These are phyloP conservation scores for Cynopterus sphinx DNA, from an alignment of 2,797 vertebrate genomes.

Conservation along the genomic window DNA sequence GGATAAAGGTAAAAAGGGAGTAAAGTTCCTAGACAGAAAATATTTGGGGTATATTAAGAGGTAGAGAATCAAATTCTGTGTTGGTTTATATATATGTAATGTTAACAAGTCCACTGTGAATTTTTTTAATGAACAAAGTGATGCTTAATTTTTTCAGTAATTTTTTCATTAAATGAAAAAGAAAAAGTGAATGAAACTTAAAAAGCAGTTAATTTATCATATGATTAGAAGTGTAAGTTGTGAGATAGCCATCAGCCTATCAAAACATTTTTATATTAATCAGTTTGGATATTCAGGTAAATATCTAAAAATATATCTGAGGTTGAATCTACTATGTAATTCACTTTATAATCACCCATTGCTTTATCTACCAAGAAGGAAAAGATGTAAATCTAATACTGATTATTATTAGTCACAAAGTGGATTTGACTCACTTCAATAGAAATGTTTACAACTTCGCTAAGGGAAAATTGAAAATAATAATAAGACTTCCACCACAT, in stretches of 20 bases:
- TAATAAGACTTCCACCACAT: background rate
- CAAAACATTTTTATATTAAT: background rate
- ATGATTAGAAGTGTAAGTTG: background rate
- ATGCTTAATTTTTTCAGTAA: background rate
- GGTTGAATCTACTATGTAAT: background rate
- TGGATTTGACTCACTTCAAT: background rate
- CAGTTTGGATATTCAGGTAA: background rate
- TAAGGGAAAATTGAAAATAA: background rate
- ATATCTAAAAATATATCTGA: background rate
- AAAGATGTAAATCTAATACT: background rate
- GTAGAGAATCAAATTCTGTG: background rate
- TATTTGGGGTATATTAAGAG: background rate
- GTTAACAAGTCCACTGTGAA: background rate
- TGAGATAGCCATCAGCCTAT: background rate
- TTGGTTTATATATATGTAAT: background rate
- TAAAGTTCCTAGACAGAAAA: background rate
- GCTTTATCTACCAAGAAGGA: background rate
- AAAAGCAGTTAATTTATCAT: background rate
- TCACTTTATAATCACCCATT: background rate
- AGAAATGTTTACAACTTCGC: background rate
- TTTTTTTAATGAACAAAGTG: background rate
- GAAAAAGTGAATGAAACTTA: background rate
- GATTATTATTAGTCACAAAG: background rate
- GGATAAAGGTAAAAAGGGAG: background rate
- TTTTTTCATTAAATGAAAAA: background rate